phyloP scores from a whole-genome alignment of 2,888 invertebrate species.

The Thereva unica region DNA sequence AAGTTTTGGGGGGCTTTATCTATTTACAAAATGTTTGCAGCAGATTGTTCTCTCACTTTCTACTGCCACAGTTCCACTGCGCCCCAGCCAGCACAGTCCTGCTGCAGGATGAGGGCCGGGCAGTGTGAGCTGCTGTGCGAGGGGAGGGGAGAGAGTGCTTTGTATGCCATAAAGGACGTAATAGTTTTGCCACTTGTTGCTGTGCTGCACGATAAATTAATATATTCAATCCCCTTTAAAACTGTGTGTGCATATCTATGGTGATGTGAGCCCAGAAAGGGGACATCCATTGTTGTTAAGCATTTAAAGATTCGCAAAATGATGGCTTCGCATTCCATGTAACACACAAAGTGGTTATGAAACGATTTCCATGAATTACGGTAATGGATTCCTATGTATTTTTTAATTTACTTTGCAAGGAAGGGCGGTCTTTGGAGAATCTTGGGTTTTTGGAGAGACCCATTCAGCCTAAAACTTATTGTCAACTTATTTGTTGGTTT shows the following conservation, averaged over 20 bases:
- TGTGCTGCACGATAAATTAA: constrained; percentile 28
- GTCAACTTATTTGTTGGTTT: no score
- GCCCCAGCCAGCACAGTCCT: constrained; percentile 28
- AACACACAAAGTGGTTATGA: no score
- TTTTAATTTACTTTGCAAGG: no score
- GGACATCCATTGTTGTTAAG: constrained; percentile 16
- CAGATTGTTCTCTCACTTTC: constrained; percentile 44
- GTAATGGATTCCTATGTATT: no score
- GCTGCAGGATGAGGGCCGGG: constrained; percentile 29
- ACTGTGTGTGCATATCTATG: constrained; percentile 12
- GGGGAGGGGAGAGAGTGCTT: neutral
- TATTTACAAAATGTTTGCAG: constrained; percentile 43
- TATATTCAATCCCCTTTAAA: constrained; percentile 31
- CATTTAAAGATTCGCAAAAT: neutral
- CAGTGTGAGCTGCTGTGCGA: constrained; percentile 4
- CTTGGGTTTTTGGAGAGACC: no score
- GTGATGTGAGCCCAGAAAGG: constrained; percentile 15
- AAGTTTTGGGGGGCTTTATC: constrained; percentile 40
- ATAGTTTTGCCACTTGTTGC: constrained; percentile 52
- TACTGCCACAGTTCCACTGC: constrained; percentile 28
- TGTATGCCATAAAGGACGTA: constrained; percentile 26
- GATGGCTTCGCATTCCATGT: neutral
- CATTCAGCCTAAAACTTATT: no score
- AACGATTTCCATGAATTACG: no score
- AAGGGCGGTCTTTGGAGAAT: no score